These are phyloP conservation scores for Anarhynchus alexandrinus DNA, from an alignment of 2,113 vertebrate genomes.

Conservation along the genomic window DNA sequence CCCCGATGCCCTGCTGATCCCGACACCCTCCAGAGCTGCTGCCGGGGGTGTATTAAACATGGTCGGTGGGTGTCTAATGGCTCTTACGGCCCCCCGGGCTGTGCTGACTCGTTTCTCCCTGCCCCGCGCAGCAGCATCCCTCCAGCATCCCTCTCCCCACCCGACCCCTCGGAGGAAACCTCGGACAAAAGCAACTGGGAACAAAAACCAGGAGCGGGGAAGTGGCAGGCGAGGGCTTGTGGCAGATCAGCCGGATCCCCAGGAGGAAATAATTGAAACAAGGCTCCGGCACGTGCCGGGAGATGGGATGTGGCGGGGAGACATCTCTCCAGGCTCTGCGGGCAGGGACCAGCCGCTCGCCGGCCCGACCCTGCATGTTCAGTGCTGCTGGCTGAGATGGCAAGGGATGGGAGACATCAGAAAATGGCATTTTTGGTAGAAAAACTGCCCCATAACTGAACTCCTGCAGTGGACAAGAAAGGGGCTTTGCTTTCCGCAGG, in stretches of 20 bases:
- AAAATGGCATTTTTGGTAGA: neutral
- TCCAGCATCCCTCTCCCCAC: neutral
- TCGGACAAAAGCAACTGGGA: neutral
- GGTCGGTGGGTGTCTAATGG: accelerated
- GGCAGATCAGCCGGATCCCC: neutral
- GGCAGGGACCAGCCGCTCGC: neutral
- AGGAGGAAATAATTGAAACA: constrained; percentile 24
- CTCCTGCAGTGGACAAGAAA: neutral
- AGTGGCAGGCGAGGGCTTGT: neutral
- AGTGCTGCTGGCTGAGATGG: accelerated
- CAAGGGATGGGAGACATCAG: neutral
- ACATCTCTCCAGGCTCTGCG: accelerated
- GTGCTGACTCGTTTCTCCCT: neutral
- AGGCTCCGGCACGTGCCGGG: neutral
- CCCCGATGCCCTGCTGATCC: neutral
- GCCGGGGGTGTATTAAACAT: accelerated
- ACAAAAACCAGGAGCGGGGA: neutral
- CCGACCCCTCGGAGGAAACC: neutral
- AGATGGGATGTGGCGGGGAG: neutral
- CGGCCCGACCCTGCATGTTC: accelerated
- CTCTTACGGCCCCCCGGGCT: neutral
- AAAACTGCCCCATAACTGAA: neutral
- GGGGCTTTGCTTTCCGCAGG: neutral
- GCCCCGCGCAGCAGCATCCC: neutral
- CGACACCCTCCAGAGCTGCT: neutral